A percentile compares a stretch with the other conserved stretches of the same genome.
Conservation (phyloP, 2,797 vertebrate species). For the Paguma larvata region DNA sequence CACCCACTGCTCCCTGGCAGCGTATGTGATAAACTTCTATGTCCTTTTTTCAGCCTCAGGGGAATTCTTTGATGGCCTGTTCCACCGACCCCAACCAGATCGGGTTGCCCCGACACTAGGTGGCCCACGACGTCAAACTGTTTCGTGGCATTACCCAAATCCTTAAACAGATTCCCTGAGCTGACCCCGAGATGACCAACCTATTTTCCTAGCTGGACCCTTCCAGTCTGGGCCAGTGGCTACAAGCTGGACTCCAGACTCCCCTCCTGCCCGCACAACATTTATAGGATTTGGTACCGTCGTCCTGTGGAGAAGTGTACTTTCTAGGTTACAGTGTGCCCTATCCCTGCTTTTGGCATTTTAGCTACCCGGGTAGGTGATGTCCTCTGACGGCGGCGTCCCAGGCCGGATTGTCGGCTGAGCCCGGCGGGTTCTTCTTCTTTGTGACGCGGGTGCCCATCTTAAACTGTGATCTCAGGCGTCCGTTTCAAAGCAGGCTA, state of each 20-base stretch:
- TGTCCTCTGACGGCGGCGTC: no score
- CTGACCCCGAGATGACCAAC: neutral
- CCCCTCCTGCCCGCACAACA: neutral
- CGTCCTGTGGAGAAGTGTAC: neutral
- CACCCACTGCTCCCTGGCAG: neutral
- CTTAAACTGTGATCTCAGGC: neutral
- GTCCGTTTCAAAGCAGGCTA: neutral
- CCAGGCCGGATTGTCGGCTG: no score
- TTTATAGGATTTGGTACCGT: neutral
- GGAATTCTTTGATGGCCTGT: neutral
- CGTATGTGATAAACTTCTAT: neutral
- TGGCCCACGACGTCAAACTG: neutral
- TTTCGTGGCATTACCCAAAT: neutral
- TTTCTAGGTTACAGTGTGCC: neutral
- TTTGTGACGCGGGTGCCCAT: neutral
- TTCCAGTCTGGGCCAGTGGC: neutral
- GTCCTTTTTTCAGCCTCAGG: neutral
- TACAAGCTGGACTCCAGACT: neutral
- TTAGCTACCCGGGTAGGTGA: neutral
- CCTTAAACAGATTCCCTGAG: neutral
- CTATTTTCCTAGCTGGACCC: neutral
- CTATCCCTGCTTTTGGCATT: neutral
- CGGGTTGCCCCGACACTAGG: neutral
- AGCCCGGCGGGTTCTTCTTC: neutral
- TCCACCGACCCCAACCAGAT: no score